Evolutionary conservation across 1,140 invertebrate species (phyloP), one percentile per base, ranked within the genome.

Genomic region (Asobara japonica): DNA sequence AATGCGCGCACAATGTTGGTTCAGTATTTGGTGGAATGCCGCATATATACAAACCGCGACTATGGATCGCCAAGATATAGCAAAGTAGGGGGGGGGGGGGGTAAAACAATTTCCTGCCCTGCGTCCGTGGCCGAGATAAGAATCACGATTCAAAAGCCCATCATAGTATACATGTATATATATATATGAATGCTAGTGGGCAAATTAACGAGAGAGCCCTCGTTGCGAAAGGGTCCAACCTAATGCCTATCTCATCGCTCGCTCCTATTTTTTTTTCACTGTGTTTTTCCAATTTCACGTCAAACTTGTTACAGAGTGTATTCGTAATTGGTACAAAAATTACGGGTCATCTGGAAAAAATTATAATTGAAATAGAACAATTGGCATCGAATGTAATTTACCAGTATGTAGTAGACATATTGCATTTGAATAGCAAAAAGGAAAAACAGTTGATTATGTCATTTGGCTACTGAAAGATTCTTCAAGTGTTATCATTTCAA

Each of bases 111-210:
- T 62, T 62, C 29, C 60, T 62, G 29, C 60, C 60, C 60, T 29
- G 60, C 29, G 60, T 62, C 60, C 60, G 31, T 62, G 60, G 29
- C 27, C 51, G 56, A 61, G 71, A 67, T 67, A 38, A 60, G 13
- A 36, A 70, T 70, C 61, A 38, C 41, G 38, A 36, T 70, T 62
- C 33, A 70, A 62, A 70, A 38, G 31, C 36, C 51, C 41, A 72
- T 71, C 61, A 51, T 25, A n/a, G 30, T 61, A 48, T 29, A 71
- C 18, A 48, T 22, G 8, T 36, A 41, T 41, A 41, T 18, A 60
- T 60, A 29, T 56, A 36, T 51, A 31, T 61, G 18, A 5, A n/a
- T 64, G 13, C 56, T 33, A 72, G 22, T 18, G 64, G 36, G 36
- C 38, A 41, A 65, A 56, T 56, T 56, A 56, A 56, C 51, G 51